A percentile compares a stretch with the other conserved stretches of the same genome.
Conservation (phyloP, 2,113 vertebrate species). For the Rhinolophus sinicus region DNA sequence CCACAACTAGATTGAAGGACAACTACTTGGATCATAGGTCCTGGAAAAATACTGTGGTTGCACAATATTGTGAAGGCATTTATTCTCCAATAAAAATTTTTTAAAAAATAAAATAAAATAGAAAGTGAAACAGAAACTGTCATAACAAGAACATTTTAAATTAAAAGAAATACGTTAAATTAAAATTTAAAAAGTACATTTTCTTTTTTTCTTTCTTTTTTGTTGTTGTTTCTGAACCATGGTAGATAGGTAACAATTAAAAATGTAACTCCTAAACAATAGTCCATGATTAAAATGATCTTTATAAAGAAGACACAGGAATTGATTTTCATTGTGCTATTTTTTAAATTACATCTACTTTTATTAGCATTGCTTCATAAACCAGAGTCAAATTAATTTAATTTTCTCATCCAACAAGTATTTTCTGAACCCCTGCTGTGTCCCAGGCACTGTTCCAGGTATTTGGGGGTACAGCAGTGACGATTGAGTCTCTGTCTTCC, state of each 20-base stretch:
- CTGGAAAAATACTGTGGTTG: no score
- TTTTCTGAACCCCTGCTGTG: neutral
- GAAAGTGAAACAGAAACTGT: neutral
- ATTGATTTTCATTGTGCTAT: neutral
- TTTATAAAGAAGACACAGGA: neutral
- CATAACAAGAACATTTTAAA: neutral
- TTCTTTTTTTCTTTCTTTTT: neutral
- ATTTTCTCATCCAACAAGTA: neutral
- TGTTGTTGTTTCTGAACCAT: neutral
- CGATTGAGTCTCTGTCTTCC: neutral
- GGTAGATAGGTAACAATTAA: neutral
- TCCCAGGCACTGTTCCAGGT: neutral
- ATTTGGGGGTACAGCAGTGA: neutral
- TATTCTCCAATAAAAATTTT: no score
- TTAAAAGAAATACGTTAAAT: neutral
- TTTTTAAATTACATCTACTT: neutral
- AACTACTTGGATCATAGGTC: no score
- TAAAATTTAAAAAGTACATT: neutral
- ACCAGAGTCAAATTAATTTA: slow-evolving; percentile 8
- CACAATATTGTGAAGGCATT: no score
- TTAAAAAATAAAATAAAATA: neutral
- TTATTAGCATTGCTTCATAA: neutral
- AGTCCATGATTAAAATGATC: neutral
- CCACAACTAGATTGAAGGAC: no score
- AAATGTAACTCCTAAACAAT: neutral